Conservation (phyloP, 2,888 invertebrate genomes). For the Synanthedon formicaeformis region DNA sequence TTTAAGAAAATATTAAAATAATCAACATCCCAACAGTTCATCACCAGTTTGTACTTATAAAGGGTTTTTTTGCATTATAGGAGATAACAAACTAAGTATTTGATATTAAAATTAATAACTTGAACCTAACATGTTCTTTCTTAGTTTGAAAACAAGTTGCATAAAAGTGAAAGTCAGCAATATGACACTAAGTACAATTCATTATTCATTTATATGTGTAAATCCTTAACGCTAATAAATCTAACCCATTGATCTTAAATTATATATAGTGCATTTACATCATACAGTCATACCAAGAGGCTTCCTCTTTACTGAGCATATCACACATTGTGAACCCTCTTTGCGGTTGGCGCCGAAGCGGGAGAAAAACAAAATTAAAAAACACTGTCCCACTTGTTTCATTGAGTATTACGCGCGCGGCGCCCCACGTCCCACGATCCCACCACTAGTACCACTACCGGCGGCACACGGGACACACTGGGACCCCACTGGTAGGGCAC, state of each 20-base stretch:
- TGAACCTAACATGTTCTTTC: not conserved
- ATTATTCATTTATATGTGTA: not conserved
- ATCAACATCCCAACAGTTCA: too few relatives aligned
- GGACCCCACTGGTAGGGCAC: conserved; percentile 61
- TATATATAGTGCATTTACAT: not conserved
- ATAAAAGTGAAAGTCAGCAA: conserved; percentile 28
- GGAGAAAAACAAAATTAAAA: conserved; percentile 37
- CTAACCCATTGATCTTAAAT: too few relatives aligned
- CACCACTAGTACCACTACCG: conserved; percentile 36
- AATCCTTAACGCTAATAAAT: too few relatives aligned
- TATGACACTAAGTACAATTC: not conserved
- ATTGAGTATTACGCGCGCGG: conserved; percentile 29
- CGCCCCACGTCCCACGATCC: conserved; percentile 54
- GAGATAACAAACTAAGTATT: too few relatives aligned
- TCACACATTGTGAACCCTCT: conserved; percentile 46
- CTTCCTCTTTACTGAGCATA: conserved; percentile 57
- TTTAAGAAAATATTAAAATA: too few relatives aligned
- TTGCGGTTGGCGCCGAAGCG: conserved; percentile 26
- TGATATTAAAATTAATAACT: too few relatives aligned
- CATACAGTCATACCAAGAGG: conserved; percentile 43
- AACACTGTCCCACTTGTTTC: conserved; percentile 49
- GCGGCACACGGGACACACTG: conserved; percentile 52
- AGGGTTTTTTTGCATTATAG: too few relatives aligned
- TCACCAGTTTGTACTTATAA: too few relatives aligned
- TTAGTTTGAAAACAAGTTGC: conserved; percentile 6